Evolutionary conservation across 2,113 vertebrate species (phyloP).

Genomic region (Xyliphius kryptos): DNA sequence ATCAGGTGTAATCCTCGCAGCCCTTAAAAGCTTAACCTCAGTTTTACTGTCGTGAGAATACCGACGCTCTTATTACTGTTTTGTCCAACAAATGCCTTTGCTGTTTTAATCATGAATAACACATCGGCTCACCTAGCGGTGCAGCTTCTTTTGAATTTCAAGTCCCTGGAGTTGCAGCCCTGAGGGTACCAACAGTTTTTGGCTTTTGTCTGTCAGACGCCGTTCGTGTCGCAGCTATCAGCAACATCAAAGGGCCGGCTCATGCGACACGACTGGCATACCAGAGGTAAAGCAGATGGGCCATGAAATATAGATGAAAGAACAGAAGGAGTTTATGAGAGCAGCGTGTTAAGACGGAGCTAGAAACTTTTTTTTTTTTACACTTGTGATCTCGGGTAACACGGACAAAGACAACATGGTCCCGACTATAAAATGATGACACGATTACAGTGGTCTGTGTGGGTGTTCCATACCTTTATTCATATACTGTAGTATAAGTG

Average conservation of each 20-base stretch:
- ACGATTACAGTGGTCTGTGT: no score
- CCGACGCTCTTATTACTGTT: background rate
- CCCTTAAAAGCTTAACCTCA: background rate
- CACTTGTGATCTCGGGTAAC: no score
- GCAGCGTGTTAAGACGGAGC: no score
- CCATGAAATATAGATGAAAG: background rate
- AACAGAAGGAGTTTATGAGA: background rate
- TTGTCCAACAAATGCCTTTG: background rate
- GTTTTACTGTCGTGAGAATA: background rate
- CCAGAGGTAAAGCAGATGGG: background rate
- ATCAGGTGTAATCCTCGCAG: no score
- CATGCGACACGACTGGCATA: background rate
- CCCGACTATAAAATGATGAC: no score
- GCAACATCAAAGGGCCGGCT: background rate
- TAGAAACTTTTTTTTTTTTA: no score
- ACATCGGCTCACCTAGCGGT: conserved; percentile 1
- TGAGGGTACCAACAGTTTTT: conserved; percentile 1
- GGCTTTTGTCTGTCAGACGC: background rate
- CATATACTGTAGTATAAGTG: no score
- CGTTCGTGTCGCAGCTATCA: conserved; percentile 4
- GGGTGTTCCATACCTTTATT: no score
- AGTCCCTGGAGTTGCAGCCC: conserved; percentile 5
- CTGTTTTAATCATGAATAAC: conserved; percentile 8
- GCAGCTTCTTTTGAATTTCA: conserved; percentile 1
- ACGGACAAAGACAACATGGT: no score